phyloP scores from a whole-genome alignment of 2,113 vertebrate species.

The Mesitornis unicolor region DNA sequence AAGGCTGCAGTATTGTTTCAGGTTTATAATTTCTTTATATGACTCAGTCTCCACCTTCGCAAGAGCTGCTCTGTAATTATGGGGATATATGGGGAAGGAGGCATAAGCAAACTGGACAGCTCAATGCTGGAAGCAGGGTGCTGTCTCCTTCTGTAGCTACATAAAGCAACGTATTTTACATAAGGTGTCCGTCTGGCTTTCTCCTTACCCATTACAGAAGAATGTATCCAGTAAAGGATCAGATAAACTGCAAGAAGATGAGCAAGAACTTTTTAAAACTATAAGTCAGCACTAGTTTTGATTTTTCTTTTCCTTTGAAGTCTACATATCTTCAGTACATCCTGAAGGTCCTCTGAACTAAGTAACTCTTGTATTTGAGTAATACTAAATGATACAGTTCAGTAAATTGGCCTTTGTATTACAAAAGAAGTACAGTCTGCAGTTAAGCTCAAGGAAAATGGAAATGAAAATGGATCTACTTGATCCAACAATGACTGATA shows the following conservation, averaged over 20 bases:
- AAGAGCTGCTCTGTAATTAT: neutral
- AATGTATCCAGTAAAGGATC: neutral
- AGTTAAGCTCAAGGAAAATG: neutral
- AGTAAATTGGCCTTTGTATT: neutral
- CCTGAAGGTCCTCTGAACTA: neutral
- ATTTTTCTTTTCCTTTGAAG: neutral
- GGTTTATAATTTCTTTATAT: neutral
- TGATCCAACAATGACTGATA: neutral
- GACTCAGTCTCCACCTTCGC: neutral
- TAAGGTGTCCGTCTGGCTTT: neutral
- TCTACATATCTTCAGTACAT: neutral
- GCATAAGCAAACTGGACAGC: neutral
- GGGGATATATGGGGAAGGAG: neutral
- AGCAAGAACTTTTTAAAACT: neutral
- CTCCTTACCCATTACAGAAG: neutral
- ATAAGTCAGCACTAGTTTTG: neutral
- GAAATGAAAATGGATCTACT: neutral
- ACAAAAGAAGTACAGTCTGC: neutral
- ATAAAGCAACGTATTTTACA: neutral
- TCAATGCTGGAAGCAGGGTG: neutral
- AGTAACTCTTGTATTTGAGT: neutral
- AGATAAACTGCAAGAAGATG: neutral
- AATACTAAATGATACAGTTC: neutral
- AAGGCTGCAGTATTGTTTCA: neutral
- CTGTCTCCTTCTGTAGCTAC: neutral